Conservation (phyloP, 1,140 invertebrate species). For the Holotrichia oblita region DNA sequence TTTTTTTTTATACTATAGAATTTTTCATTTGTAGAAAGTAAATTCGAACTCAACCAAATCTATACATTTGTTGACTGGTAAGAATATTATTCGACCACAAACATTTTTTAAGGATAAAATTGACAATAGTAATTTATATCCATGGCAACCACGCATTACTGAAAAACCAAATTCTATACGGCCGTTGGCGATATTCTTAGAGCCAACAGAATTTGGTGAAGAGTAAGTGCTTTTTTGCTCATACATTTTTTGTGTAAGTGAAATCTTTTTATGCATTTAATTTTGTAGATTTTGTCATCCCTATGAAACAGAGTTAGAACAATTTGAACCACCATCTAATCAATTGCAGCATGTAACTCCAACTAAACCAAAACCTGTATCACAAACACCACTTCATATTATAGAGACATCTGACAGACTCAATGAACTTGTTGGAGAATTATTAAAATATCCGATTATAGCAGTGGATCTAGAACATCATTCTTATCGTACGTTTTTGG, state of each 20-base stretch:
- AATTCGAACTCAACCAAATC: constrained; percentile 46
- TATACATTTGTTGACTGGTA: constrained; percentile 74
- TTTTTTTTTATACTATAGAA: neutral
- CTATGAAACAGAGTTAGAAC: constrained; percentile 87
- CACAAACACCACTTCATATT: constrained; percentile 73
- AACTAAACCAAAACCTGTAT: constrained; percentile 62
- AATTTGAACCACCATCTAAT: constrained; percentile 66
- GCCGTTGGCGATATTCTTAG: constrained; percentile 77
- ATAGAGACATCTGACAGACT: constrained; percentile 76
- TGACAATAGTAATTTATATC: constrained; percentile 77
- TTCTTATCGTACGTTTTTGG: constrained; percentile 83
- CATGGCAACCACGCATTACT: constrained; percentile 84
- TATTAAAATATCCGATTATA: constrained; percentile 75
- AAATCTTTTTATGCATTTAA: neutral
- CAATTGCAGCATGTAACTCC: constrained; percentile 64
- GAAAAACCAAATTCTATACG: constrained; percentile 90
- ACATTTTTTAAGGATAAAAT: constrained; percentile 85
- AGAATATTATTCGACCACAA: constrained; percentile 85
- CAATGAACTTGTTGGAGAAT: constrained; percentile 70
- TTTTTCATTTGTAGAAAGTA: neutral
- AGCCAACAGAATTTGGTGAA: constrained; percentile 67
- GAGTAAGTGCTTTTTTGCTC: constrained; percentile 52
- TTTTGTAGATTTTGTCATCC: constrained; percentile 81
- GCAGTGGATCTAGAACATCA: constrained; percentile 93
- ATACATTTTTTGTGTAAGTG: neutral